These are phyloP conservation scores for Ooceraea biroi DNA, from an alignment of 1,140 invertebrate genomes.

Conservation along the genomic window DNA sequence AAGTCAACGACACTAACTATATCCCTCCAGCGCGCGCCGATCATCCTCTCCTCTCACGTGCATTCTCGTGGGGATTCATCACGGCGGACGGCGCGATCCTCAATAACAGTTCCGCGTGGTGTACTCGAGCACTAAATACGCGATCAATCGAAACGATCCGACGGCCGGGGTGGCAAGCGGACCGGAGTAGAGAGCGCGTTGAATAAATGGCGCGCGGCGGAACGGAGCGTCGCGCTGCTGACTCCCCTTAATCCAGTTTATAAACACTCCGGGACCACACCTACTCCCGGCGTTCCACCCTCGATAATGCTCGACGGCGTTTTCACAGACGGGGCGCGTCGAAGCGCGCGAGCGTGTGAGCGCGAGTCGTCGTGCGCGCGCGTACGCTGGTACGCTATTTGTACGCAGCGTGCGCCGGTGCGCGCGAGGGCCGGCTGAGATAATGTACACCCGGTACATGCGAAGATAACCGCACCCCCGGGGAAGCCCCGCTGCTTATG, in stretches of 20 bases:
- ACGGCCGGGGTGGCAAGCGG: conserved; percentile 26
- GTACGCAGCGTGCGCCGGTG: too few relatives aligned
- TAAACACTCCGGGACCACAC: conserved; percentile 82
- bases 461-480: conserved; percentile 85
- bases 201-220: conserved; percentile 53
- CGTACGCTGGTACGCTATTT: conserved; percentile 73
- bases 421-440: conserved; percentile 74
- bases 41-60: neutral
- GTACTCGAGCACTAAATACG: conserved; percentile 58
- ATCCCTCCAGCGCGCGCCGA: neutral
- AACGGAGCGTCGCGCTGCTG: conserved; percentile 61
- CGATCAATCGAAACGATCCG: conserved; percentile 69
- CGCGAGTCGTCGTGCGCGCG: too few relatives aligned
- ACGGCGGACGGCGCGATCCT: neutral
- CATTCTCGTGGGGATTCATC: neutral
- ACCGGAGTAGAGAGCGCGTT: neutral
- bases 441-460: conserved; percentile 85
- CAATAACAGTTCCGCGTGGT: conserved; percentile 16
- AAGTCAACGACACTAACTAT: neutral
- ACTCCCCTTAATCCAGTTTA: conserved; percentile 83
- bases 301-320: conserved; percentile 53
- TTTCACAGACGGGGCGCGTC: conserved; percentile 59
- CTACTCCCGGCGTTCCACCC: conserved; percentile 70
- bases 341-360: conserved; percentile 44
- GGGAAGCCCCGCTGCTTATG: conserved; percentile 82